Percentiles rank a stretch among this genome's conserved stretches.
Evolutionary conservation across 64 coral and sea anemone species (phyloP).

Genomic region (Astreopora myriophthalma): DNA sequence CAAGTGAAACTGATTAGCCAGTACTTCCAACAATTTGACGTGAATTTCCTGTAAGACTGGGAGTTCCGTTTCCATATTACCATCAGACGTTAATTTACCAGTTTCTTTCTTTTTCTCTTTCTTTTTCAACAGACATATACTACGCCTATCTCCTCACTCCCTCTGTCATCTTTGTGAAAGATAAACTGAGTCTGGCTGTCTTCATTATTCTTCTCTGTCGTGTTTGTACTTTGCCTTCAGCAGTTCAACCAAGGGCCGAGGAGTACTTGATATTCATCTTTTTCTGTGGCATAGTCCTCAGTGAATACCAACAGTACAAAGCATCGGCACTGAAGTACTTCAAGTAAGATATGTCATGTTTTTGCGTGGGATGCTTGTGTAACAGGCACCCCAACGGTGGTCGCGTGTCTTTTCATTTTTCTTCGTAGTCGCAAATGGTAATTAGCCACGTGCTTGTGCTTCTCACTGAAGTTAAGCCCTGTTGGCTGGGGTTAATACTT

Average conservation of each 20-base stretch:
- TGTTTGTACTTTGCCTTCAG: background rate
- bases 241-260: background rate
- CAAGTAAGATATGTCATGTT: slow-evolving; percentile 3
- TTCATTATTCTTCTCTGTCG: background rate
- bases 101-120: background rate
- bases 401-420: no score
- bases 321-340: background rate
- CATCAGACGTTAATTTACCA: no score
- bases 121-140: background rate
- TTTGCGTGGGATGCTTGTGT: no score
- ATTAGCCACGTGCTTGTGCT: no score
- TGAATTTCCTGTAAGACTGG: no score
- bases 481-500: no score
- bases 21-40: no score
- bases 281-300: background rate
- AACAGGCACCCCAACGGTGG: no score
- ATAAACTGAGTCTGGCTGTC: background rate
- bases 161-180: background rate
- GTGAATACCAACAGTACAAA: background rate
- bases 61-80: no score
- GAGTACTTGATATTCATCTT: slow-evolving; percentile 5
- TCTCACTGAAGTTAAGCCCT: no score
- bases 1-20: no score
- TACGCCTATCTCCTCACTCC: background rate
- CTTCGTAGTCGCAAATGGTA: no score